Evolutionary conservation across 2,888 invertebrate species (phyloP), one percentile per base, ranked within the genome.

Genomic region (Eupithecia centaureata): DNA sequence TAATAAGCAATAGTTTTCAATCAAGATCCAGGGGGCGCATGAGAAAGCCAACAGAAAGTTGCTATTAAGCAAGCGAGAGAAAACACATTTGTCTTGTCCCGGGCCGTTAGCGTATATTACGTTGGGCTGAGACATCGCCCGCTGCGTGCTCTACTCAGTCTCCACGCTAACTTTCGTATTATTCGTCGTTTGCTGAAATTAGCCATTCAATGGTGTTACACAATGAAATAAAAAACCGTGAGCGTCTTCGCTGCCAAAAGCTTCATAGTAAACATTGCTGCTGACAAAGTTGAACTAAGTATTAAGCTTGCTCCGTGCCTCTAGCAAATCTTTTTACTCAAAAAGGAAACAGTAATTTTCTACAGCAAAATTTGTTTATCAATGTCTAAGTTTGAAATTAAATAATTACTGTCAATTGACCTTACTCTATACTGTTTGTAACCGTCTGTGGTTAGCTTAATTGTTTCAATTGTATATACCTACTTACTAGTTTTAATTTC

Each of bases 71-170:
- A 82, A 87, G 84, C 86, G 86, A 89, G 90, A 88, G 91, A 91
- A 92, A 91, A 90, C 91, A 92, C 93, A 93, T 93, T 93, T 92
- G 90, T 92, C 93, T 93, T 92, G 91, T 91, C 91, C 86, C 84
- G 84, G 86, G 84, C 89, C 90, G 92, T 92, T 92, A 92, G 87
- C 92, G 92, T 92, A 92, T 92, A 93, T 92, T 91, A 91, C 89
- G 81, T 77, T 75, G 82, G 80, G 83, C 84, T 79, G 87, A 86
- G 88, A 88, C 89, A 84, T 86, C 87, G 85, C 89, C 87, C 83
- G 89, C 89, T 89, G 89, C 80, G 85, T 85, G 85, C 84, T 85
- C 85, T 82, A 86, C 88, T 86, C 83, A 79, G 82, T 82, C 83
- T 78, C 80, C 77, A 82, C 81, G 82, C 84, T 84, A 77, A 78